A percentile compares a stretch with the other conserved stretches of the same genome.
Evolutionary conservation across 2,888 invertebrate genomes (phyloP).

Genomic region (Drosophila ochracea): DNA sequence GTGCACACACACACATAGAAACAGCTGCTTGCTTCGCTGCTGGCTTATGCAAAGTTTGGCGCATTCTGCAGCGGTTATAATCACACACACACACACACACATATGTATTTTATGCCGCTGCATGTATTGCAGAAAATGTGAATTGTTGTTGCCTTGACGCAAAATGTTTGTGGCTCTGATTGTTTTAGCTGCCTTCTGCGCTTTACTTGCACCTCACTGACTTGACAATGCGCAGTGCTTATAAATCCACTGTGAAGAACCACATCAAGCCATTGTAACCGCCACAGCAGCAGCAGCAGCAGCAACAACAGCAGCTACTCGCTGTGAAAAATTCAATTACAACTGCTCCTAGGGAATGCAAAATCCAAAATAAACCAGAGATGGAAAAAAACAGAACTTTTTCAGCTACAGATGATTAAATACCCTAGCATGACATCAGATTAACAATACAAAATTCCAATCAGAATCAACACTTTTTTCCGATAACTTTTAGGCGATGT

Average conservation of each 20-base stretch:
- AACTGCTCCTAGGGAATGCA: constrained; percentile 64
- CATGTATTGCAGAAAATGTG: constrained; percentile 21
- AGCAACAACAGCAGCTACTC: constrained; percentile 30
- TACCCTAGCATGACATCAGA: constrained; percentile 1
- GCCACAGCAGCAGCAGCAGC: constrained; percentile 13
- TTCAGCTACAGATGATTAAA: background rate
- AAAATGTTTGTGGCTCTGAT: constrained; percentile 68
- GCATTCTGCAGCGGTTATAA: constrained; percentile 58
- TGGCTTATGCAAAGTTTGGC: constrained; percentile 55
- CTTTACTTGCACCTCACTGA: constrained; percentile 44
- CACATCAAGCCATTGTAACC: constrained; percentile 31
- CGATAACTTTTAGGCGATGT: background rate
- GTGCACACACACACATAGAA: constrained; percentile 11
- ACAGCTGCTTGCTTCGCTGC: constrained; percentile 13
- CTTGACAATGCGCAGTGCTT: constrained; percentile 64
- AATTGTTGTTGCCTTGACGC: constrained; percentile 55
- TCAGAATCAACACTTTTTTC: background rate
- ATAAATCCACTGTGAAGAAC: constrained; percentile 49
- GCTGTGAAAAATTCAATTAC: constrained; percentile 78
- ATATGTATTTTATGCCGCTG: background rate
- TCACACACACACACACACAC: constrained; percentile 15
- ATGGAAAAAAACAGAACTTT: background rate
- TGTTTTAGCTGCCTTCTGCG: constrained; percentile 9
- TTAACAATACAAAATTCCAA: background rate
- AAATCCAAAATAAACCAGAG: constrained; percentile 18